These are phyloP conservation scores for Drosophila paranaensis DNA, from an alignment of 2,888 invertebrate genomes.

Conservation along the genomic window DNA sequence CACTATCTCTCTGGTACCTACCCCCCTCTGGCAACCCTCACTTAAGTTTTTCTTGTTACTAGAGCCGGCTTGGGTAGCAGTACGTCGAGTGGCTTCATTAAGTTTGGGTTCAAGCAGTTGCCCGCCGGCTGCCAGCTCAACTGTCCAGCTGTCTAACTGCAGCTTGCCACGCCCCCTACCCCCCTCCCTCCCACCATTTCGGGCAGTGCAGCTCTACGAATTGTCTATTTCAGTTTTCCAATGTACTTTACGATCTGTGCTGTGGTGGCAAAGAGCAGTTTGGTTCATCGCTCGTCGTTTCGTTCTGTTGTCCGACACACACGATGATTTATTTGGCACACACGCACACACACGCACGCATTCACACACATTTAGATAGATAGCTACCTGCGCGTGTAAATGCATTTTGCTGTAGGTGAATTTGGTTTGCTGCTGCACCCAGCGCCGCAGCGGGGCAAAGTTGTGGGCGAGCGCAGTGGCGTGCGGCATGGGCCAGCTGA, in stretches of 20 bases:
- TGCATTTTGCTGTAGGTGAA: slow-evolving; percentile 71
- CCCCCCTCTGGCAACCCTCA: not conserved
- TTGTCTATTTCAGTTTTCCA: slow-evolving; percentile 78
- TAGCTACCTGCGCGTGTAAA: slow-evolving; percentile 63
- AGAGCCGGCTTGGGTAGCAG: slow-evolving; percentile 7
- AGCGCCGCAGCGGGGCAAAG: not conserved
- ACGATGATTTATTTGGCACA: slow-evolving; percentile 79
- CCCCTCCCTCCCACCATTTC: not conserved
- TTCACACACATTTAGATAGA: not conserved
- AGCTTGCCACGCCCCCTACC: not conserved
- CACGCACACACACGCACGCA: slow-evolving; percentile 32
- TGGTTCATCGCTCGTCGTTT: slow-evolving; percentile 47
- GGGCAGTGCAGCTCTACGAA: slow-evolving; percentile 43
- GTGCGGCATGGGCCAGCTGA: slow-evolving; percentile 8
- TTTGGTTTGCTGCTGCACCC: slow-evolving; percentile 48
- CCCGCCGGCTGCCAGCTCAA: slow-evolving; percentile 70
- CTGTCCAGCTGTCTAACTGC: slow-evolving; percentile 60
- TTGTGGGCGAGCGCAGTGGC: slow-evolving; percentile 8
- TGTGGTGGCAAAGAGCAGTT: slow-evolving; percentile 56
- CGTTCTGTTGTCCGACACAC: slow-evolving; percentile 67
- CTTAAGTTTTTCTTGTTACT: slow-evolving; percentile 24
- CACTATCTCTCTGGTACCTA: too few relatives aligned
- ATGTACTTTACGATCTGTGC: slow-evolving; percentile 73
- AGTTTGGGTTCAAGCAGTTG: slow-evolving; percentile 75
- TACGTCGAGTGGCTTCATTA: slow-evolving; percentile 69